Percentiles rank a stretch among this genome's conserved stretches.
These are phyloP conservation scores for Pseudachorutes palmiensis DNA, from an alignment of 1,140 invertebrate species.

Conservation along the genomic window DNA sequence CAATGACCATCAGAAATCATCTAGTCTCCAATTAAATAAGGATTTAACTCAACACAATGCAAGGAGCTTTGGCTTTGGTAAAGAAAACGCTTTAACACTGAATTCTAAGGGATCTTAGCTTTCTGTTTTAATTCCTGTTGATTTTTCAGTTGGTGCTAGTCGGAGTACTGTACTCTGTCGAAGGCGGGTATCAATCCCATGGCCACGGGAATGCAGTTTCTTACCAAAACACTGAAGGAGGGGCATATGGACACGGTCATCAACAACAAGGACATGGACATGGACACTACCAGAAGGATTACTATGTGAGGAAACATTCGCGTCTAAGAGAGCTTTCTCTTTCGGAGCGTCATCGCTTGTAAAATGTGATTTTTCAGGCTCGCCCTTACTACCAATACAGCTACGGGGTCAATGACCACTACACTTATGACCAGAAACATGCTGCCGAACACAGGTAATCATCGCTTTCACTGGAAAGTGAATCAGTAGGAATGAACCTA, in stretches of 20 bases:
- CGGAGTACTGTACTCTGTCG: not conserved
- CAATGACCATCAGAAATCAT: too few relatives aligned
- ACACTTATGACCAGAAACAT: not conserved
- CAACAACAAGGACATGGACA: not conserved
- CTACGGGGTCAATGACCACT: slow-evolving; percentile 3
- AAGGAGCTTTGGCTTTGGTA: too few relatives aligned
- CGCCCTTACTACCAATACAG: slow-evolving; percentile 9
- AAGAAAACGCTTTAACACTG: too few relatives aligned
- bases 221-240: not conserved
- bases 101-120: too few relatives aligned
- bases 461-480: not conserved
- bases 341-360: not conserved
- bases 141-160: too few relatives aligned
- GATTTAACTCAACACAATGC: too few relatives aligned
- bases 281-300: slow-evolving; percentile 6
- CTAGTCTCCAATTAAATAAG: too few relatives aligned
- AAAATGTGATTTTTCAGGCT: not conserved
- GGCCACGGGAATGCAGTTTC: not conserved
- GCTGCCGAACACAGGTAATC: not conserved
- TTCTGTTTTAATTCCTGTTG: too few relatives aligned
- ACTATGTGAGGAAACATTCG: not conserved
- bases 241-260: not conserved
- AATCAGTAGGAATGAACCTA: not conserved
- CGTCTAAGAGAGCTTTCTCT: not conserved
- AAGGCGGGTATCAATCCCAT: not conserved